Evolutionary conservation across 2,113 vertebrate species (phyloP), one percentile per base, ranked within the genome.

Genomic region (Cyprinodon brontotheroides): DNA sequence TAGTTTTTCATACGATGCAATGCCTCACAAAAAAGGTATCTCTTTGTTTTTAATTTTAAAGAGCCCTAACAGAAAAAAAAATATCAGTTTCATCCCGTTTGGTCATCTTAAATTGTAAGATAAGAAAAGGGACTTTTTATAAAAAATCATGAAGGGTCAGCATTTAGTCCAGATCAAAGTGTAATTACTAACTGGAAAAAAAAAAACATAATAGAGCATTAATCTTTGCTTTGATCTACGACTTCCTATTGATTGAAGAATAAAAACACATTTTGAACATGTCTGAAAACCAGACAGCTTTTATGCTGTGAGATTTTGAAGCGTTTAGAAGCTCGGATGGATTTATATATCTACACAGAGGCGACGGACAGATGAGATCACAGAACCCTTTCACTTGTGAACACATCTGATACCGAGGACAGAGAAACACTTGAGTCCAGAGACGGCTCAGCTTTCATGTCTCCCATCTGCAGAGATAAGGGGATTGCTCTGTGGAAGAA

Each of bases 301-400:
- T 20, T 5, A 15, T 50, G 3, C 12, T 11, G 0, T 0, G 61
- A 72, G 38, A 13, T 36, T 47, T 50, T 72, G 8, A 38, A 64
- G 39, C 38, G 64, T 50, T 75, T 50, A 45, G 14, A 4, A 14
- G 62, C 20, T 47, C 17, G 59, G 60, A 48, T 45, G 22, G 39
- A 61, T 20, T 29, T 36, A 69, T 29, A 7, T 59, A 5, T 61
- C 29, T 72, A 60, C 40, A 12, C 2, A 0, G 43, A 70, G 62
- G 4, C 53, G 61, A 39, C 43, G 15, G n/a, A 67, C 15, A 39
- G 8, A 50, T 11, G 9, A 60, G 36, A 66, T 29, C 20, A 63
- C 59, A 77, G 12, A 74, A 69, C 72, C 40, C 64, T 82, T 65
- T 70, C 53, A 53, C 43, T 15, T 36, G 59, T 57, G 0, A n/a